Evolutionary conservation across 2,113 vertebrate genomes (phyloP), one percentile per base, ranked within the genome.

Genomic region (Meles meles): DNA sequence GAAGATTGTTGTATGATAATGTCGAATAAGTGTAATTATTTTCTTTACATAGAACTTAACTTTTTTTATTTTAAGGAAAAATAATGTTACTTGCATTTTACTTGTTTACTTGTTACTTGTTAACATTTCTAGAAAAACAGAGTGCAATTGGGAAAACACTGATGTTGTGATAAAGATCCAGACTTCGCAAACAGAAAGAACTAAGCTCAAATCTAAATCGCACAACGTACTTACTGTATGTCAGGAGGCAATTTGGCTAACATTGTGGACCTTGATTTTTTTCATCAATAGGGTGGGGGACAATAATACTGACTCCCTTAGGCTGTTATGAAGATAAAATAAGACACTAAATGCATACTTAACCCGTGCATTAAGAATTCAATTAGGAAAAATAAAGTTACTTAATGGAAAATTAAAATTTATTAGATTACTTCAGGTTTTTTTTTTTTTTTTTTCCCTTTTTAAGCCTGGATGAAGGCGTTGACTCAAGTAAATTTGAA

Each of bases 351-450:
- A 59, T 80, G 13, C 7, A 59, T 72, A 55, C 42, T 27, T 57
- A 84, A 59, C 79, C 34, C 21, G 14, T 69, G 4, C 57, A 83
- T 82, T 72, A 80, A 65, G 39, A 90, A 79, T 21, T 61, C 18
- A 55, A 34, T n/a, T 74, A n/a, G 92, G 49, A 88, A 77, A 81
- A 76, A 81, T 31, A 29, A 90, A 79, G 49, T 63, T 88, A 79
- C 29, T 96, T 82, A 61, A 61, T 39, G 27, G 72, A 97, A 94
- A 90, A 85, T 37, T 67, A 49, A 80, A 55, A 84, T 76, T 79
- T 79, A 76, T 63, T 82, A 81, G 12, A 88, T 67, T 39, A 47
- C 7, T 72, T 47, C 42, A 23, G 44, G 31, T 2, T 29, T 12
- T 10, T 63, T 63, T 65, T 67, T 67, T 65, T 5, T 65, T 65